Evolutionary conservation across 2,113 vertebrate genomes (phyloP), one percentile per base, ranked within the genome.

Genomic region (Oenanthe melanoleuca): DNA sequence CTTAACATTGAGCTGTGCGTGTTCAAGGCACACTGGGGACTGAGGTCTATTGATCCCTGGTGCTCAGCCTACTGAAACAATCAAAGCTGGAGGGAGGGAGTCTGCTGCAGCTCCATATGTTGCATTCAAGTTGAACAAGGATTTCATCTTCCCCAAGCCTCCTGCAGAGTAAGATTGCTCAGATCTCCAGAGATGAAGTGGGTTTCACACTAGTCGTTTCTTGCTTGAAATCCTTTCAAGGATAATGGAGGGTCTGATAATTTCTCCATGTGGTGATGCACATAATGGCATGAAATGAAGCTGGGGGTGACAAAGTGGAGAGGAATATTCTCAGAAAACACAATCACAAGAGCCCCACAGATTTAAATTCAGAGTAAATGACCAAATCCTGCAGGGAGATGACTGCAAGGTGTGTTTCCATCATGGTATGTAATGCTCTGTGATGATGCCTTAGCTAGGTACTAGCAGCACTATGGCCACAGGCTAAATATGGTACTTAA

Each of bases 131-230:
- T 40, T 85, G 77, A 93, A 74, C 73, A 69, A 75, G 70, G 57
- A 67, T 96, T 95, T 95, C n/a, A 6, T 75, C 86, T 75, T 85
- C 44, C 49, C n/a, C 4, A 7, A 69, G 85, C 59, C 86, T 73
- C 94, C 83, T 88, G 80, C 64, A 52, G 86, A 86, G 92, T 40
- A 64, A 91, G 89, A 96, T 84, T 95, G 70, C 73, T 88, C 83
- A 79, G 61, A 49, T 94, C 77, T 89, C 69, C 40, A 53, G 91
- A 93, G 86, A 69, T 84, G 40, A 92, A 91, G 53, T 56, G 66
- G 69, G n/a, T 87, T 95, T 86, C 86, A 53, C 44, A 14, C 56
- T 64, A 69, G 69, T 28, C 1, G 3, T 71, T 92, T 88, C 55
- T 80, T 80, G 26, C 57, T 65, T 84, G 57, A 95, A 92, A 71